Evolutionary conservation across 2,113 vertebrate species (phyloP).

Genomic region (Mormoops blainvillei): DNA sequence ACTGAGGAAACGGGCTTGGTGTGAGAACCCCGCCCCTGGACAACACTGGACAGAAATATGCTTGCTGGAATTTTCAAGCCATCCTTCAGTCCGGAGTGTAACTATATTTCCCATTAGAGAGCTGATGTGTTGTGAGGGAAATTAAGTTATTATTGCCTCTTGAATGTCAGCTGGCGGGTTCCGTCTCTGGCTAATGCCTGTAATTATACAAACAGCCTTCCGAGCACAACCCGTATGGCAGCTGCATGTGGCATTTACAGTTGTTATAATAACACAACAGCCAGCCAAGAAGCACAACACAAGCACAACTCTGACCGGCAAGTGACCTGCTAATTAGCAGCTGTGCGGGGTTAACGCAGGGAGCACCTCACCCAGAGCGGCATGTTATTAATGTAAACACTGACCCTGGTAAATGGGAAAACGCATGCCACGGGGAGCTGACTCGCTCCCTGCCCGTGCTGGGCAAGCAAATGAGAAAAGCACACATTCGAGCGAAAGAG

Average conservation of each 20-base stretch:
- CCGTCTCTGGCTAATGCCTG: slow-evolving; percentile 70
- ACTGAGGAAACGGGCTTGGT: not conserved
- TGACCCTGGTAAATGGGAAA: slow-evolving; percentile 71
- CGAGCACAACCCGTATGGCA: slow-evolving; percentile 75
- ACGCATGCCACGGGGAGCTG: slow-evolving; percentile 76
- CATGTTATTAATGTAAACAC: slow-evolving; percentile 52
- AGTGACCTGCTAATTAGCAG: slow-evolving; percentile 82
- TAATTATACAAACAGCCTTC: slow-evolving; percentile 78
- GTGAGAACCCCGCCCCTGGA: not conserved
- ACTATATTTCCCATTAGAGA: slow-evolving; percentile 33
- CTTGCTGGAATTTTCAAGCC: slow-evolving; percentile 41
- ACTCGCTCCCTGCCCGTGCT: slow-evolving; percentile 58
- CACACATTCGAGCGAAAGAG: slow-evolving; percentile 22
- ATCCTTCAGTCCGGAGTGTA: not conserved
- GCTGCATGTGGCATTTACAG: slow-evolving; percentile 77
- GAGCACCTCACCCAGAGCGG: slow-evolving; percentile 18
- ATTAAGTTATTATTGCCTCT: slow-evolving; percentile 76
- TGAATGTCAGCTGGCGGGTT: slow-evolving; percentile 79
- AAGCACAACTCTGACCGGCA: slow-evolving; percentile 79
- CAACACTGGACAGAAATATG: not conserved
- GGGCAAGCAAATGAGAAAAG: slow-evolving; percentile 64
- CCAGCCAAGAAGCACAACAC: slow-evolving; percentile 64
- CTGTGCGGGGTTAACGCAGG: slow-evolving; percentile 74
- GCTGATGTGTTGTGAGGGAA: slow-evolving; percentile 28
- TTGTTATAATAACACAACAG: slow-evolving; percentile 67